Evolutionary conservation across 2,113 vertebrate species (phyloP).

Genomic region (Toxostoma redivivum): DNA sequence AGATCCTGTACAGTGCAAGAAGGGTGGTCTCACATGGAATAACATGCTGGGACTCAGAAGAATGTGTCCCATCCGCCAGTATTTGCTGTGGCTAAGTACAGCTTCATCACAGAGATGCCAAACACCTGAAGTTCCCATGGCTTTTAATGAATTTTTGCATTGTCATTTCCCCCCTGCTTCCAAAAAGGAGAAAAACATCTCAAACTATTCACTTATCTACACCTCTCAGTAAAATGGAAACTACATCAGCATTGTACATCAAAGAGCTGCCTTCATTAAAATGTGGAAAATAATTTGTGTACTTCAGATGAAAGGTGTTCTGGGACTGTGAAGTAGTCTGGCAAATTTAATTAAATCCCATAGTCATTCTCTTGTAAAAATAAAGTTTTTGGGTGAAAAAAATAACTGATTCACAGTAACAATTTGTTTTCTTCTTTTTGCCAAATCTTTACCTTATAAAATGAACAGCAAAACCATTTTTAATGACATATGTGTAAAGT

Average conservation of each 20-base stretch:
- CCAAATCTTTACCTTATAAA: neutral
- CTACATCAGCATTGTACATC: neutral
- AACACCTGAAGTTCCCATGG: neutral
- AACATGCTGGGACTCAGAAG: neutral
- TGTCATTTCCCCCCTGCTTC: neutral
- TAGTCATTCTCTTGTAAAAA: conserved; percentile 8
- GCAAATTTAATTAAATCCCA: conserved; percentile 55
- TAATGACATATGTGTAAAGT: neutral
- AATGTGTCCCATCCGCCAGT: neutral
- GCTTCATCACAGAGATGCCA: neutral
- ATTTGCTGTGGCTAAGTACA: neutral
- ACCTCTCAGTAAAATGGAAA: conserved; percentile 12
- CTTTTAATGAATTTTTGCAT: neutral
- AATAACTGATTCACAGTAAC: neutral
- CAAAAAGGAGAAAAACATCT: neutral
- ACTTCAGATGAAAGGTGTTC: conserved; percentile 55
- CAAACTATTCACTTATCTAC: conserved; percentile 27
- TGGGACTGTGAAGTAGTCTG: conserved; percentile 24
- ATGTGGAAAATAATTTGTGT: conserved; percentile 46
- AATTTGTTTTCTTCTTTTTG: neutral
- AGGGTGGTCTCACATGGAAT: neutral
- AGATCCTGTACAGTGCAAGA: neutral
- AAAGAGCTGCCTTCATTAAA: conserved; percentile 55
- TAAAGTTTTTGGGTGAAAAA: neutral
- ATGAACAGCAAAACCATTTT: neutral